Evolutionary conservation across 2,113 vertebrate genomes (phyloP).

Genomic region (Rousettus leschenaultii): DNA sequence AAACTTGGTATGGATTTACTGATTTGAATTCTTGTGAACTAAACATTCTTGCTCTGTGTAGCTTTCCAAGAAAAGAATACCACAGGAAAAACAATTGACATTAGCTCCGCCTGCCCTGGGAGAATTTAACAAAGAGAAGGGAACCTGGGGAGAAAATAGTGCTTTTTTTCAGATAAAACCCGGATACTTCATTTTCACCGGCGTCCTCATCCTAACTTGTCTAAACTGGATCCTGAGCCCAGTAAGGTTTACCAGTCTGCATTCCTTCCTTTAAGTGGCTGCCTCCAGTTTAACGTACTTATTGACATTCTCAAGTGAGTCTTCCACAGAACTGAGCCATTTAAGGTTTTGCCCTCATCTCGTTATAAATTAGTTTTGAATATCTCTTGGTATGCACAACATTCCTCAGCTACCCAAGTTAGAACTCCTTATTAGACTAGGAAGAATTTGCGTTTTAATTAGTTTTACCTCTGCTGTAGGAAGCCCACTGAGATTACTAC

Average conservation of each 20-base stretch:
- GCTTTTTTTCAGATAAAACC: conserved; percentile 35
- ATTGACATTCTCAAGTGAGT: conserved; percentile 74
- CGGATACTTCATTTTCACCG: not conserved
- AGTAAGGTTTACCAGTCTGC: conserved; percentile 10
- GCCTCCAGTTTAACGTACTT: conserved; percentile 70
- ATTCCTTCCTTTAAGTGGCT: conserved; percentile 50
- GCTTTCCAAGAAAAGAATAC: not conserved
- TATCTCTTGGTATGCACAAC: conserved; percentile 84
- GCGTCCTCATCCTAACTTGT: not conserved
- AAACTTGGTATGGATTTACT: not conserved
- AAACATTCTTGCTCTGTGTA: not conserved
- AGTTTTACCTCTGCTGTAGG: conserved; percentile 89
- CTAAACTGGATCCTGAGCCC: conserved; percentile 14
- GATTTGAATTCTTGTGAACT: not conserved
- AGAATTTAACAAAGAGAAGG: conserved; percentile 58
- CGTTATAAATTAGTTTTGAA: conserved; percentile 81
- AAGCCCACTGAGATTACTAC: conserved; percentile 88
- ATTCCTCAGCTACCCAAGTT: conserved; percentile 77
- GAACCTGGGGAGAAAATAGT: not conserved
- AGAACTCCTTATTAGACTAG: conserved; percentile 87
- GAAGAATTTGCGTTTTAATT: conserved; percentile 93
- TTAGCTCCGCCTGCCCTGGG: not conserved
- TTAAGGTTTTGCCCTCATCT: conserved; percentile 77
- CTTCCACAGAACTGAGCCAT: conserved; percentile 77
- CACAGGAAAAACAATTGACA: not conserved